Evolutionary conservation across 64 coral and sea anemone genomes (phyloP).

Genomic region (Dendrophyllia cribrosa): DNA sequence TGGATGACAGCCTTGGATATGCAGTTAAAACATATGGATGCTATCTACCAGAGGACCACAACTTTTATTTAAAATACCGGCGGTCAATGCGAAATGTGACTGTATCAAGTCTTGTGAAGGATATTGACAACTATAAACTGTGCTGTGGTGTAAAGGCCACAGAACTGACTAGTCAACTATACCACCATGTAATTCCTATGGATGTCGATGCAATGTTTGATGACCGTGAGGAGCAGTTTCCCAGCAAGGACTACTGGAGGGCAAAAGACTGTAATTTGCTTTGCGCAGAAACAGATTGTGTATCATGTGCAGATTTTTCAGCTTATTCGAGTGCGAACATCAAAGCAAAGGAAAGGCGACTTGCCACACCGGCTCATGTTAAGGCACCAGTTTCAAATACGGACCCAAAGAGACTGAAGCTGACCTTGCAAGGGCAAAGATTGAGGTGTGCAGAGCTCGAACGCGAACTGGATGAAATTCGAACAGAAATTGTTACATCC

Average conservation of each 20-base stretch:
- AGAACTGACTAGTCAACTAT: slow-evolving; percentile 5
- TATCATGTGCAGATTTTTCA: too few species aligned
- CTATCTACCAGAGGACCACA: slow-evolving; percentile 27
- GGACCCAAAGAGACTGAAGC: too few species aligned
- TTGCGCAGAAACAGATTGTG: too few species aligned
- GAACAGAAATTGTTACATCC: neutral
- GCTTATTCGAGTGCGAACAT: too few species aligned
- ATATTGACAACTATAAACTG: slow-evolving; percentile 1
- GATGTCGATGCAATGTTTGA: neutral
- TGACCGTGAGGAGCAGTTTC: slow-evolving; percentile 18
- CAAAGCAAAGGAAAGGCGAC: too few species aligned
- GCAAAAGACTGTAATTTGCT: neutral
- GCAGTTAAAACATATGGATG: slow-evolving; percentile 38
- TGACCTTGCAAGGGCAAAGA: too few species aligned
- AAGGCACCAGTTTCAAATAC: too few species aligned
- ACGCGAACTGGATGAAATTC: too few species aligned
- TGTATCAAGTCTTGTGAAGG: slow-evolving; percentile 14
- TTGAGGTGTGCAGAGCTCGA: too few species aligned
- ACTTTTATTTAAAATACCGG: neutral
- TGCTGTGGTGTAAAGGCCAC: neutral
- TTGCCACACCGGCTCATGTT: too few species aligned
- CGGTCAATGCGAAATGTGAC: slow-evolving; percentile 28
- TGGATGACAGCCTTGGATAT: slow-evolving; percentile 37
- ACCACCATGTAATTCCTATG: slow-evolving; percentile 29
- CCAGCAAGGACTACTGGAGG: slow-evolving; percentile 15